phyloP scores from a whole-genome alignment of 2,888 invertebrate genomes.

The Cheilosia impressa region DNA sequence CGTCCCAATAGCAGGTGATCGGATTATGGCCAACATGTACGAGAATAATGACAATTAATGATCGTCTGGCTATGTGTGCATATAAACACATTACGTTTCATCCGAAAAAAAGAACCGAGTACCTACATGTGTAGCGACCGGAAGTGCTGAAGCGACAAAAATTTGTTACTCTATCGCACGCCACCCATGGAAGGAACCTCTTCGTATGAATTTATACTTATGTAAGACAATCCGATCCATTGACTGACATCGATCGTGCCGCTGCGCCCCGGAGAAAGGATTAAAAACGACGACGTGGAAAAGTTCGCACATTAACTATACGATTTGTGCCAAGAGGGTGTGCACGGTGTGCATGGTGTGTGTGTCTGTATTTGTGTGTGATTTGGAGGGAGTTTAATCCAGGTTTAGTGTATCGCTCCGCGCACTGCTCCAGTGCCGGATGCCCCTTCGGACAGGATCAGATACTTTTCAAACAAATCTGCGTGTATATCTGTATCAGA shows the following conservation, averaged over 20 bases:
- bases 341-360: not conserved
- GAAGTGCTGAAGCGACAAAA: slow-evolving; percentile 58
- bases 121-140: slow-evolving; percentile 33
- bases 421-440: slow-evolving; percentile 22
- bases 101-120: slow-evolving; percentile 20
- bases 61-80: slow-evolving; percentile 36
- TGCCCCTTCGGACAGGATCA: slow-evolving; percentile 66
- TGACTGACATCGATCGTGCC: slow-evolving; percentile 60
- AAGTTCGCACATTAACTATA: slow-evolving; percentile 74
- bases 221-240: slow-evolving; percentile 49
- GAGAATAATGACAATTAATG: slow-evolving; percentile 64
- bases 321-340: slow-evolving; percentile 50
- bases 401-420: slow-evolving; percentile 52
- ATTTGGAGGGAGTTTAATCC: slow-evolving; percentile 65
- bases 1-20: slow-evolving; percentile 44
- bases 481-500: slow-evolving; percentile 58
- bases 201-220: not conserved
- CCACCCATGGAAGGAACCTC: slow-evolving; percentile 57
- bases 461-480: slow-evolving; percentile 39
- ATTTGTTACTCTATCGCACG: slow-evolving; percentile 57
- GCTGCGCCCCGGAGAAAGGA: slow-evolving; percentile 52
- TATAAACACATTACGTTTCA: slow-evolving; percentile 31
- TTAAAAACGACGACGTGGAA: slow-evolving; percentile 55
- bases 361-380: slow-evolving; percentile 8
- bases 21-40: slow-evolving; percentile 56